Percentiles rank a stretch among this genome's conserved stretches.
phyloP scores from a whole-genome alignment of 2,797 vertebrate species.

The Tachyglossus aculeatus region DNA sequence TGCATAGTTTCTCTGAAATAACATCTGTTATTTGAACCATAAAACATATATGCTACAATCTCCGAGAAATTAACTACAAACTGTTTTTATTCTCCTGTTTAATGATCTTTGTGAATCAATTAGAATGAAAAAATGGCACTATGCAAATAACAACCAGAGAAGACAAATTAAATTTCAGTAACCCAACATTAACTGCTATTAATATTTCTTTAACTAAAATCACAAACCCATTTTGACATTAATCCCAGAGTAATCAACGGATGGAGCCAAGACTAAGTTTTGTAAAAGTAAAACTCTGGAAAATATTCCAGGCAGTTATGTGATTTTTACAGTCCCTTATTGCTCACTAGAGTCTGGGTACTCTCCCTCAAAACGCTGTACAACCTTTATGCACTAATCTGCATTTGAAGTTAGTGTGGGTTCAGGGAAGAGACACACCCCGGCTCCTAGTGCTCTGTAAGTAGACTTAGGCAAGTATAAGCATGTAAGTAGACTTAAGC shows the following conservation, averaged over 20 bases:
- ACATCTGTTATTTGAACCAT: constrained; percentile 54
- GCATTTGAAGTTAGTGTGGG: no score
- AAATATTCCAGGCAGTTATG: background rate
- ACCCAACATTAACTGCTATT: constrained; percentile 60
- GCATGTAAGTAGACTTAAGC: background rate
- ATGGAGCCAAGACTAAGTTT: constrained; percentile 21
- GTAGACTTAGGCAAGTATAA: no score
- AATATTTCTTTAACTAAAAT: constrained; percentile 65
- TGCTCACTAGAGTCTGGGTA: no score
- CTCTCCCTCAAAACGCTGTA: no score
- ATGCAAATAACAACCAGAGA: constrained; percentile 47
- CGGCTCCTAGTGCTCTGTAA: no score
- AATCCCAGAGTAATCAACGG: constrained; percentile 43
- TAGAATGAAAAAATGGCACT: constrained; percentile 51
- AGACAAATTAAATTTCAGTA: constrained; percentile 57
- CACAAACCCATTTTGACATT: constrained; percentile 46
- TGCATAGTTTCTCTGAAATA: constrained; percentile 23
- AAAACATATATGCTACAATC: constrained; percentile 43
- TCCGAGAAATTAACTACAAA: constrained; percentile 60
- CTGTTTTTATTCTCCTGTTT: constrained; percentile 60
- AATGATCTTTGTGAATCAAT: constrained; percentile 67
- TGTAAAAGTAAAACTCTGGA: constrained; percentile 26
- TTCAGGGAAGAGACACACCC: no score
- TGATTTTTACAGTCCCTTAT: no score
- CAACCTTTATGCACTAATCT: no score